Conservation (phyloP, 2,113 vertebrate species). For the Chlorodrepanis virens region DNA sequence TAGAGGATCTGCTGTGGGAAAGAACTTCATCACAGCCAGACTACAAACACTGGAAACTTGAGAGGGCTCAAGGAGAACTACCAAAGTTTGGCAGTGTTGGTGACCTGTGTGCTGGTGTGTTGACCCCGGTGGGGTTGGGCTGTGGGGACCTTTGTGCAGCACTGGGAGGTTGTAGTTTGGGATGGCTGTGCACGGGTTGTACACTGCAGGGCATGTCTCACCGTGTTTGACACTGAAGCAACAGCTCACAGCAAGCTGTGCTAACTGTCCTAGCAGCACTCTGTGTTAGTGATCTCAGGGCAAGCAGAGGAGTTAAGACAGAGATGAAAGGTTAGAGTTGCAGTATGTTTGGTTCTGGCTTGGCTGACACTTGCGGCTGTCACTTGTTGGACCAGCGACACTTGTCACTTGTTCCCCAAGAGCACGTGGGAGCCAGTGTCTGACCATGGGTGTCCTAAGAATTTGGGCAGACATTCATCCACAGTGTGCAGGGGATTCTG, state of each 20-base stretch:
- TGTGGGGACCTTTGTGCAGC: not conserved
- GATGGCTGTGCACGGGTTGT: fast-evolving
- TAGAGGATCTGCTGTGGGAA: not conserved
- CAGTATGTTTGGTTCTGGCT: not conserved
- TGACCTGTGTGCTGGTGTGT: not conserved
- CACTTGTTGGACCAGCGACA: not conserved
- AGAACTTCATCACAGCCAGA: not conserved
- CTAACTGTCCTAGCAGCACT: not conserved
- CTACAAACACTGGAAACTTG: not conserved
- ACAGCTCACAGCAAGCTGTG: not conserved
- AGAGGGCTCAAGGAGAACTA: not conserved
- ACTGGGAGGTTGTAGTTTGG: not conserved
- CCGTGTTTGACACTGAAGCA: fast-evolving
- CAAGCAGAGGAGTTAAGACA: not conserved
- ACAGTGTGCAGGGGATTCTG: not conserved
- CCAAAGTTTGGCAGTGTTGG: not conserved
- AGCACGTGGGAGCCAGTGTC: not conserved
- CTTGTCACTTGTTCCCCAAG: not conserved
- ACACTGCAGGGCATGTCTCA: not conserved
- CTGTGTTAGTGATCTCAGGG: not conserved
- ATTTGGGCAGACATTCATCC: not conserved
- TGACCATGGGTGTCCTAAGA: not conserved
- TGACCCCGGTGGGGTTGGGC: fast-evolving
- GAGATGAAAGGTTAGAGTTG: not conserved
- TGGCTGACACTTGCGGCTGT: not conserved